Conservation (phyloP, 2,797 vertebrate species). For the Phylloscopus collybita region DNA sequence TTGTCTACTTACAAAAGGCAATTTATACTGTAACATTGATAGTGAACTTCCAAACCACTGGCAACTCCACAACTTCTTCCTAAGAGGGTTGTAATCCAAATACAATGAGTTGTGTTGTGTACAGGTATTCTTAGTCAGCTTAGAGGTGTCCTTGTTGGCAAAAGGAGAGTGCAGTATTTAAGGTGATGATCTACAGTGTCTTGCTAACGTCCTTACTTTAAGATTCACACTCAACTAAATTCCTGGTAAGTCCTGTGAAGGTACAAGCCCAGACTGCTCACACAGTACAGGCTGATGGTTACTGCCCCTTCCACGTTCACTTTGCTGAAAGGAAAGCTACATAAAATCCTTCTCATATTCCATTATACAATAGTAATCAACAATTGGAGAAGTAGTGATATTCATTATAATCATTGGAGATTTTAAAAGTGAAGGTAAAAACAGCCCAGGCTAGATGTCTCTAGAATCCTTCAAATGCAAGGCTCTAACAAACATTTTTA, state of each 20-base stretch:
- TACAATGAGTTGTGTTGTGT: rapidly evolving
- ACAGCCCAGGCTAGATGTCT: background rate
- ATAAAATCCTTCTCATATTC: background rate
- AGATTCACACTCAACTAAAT: background rate
- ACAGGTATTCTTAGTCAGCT: background rate
- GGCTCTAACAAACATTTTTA: background rate
- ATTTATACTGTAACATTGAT: background rate
- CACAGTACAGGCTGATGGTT: background rate
- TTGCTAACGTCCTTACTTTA: background rate
- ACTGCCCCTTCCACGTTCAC: background rate
- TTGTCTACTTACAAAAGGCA: background rate
- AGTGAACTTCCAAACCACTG: background rate
- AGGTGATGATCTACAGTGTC: background rate
- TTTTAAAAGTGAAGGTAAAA: background rate
- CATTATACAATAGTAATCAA: background rate
- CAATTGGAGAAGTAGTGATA: background rate
- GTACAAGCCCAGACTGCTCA: background rate
- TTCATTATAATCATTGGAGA: background rate
- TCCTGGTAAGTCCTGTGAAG: background rate
- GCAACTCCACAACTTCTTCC: background rate
- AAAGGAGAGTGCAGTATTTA: background rate
- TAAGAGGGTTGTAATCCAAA: background rate
- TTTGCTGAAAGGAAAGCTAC: background rate
- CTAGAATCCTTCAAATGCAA: background rate
- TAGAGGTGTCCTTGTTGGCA: background rate